These are phyloP conservation scores for Delphinapterus leucas DNA, from an alignment of 2,113 vertebrate genomes.

Conservation along the genomic window DNA sequence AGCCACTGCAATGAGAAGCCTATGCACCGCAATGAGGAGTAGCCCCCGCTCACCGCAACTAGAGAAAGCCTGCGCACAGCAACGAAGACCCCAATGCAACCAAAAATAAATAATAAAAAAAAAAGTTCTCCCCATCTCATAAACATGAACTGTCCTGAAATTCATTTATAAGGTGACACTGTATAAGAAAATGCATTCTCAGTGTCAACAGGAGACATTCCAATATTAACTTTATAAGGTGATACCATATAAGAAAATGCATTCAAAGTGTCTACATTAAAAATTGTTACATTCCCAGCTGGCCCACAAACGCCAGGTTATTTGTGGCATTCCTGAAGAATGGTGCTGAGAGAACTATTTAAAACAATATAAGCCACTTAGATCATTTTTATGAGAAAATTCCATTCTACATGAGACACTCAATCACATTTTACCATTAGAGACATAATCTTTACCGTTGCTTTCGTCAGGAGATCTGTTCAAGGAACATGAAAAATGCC, in stretches of 20 bases:
- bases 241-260: constrained; percentile 39
- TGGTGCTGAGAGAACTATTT: constrained; percentile 38
- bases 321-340: constrained; percentile 33
- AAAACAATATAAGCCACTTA: constrained; percentile 41
- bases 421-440: constrained; percentile 45
- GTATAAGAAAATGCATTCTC: constrained; percentile 10
- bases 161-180: constrained; percentile 27
- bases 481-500: constrained; percentile 11
- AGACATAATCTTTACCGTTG: constrained; percentile 17
- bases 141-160: constrained; percentile 22
- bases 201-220: constrained; percentile 12
- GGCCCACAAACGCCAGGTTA: constrained; percentile 36
- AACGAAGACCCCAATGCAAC: no score
- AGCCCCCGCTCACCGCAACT: no score
- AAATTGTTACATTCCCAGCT: constrained; percentile 39
- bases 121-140: not conserved
- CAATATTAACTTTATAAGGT: constrained; percentile 34
- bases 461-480: constrained; percentile 34
- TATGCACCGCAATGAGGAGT: no score
- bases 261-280: constrained; percentile 37
- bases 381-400: constrained; percentile 60
- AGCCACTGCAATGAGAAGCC: no score
- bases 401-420: constrained; percentile 19
- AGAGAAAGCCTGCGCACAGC: no score
- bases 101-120: not conserved